Evolutionary conservation across 2,113 vertebrate species (phyloP).

Genomic region (Leucosticte australis): DNA sequence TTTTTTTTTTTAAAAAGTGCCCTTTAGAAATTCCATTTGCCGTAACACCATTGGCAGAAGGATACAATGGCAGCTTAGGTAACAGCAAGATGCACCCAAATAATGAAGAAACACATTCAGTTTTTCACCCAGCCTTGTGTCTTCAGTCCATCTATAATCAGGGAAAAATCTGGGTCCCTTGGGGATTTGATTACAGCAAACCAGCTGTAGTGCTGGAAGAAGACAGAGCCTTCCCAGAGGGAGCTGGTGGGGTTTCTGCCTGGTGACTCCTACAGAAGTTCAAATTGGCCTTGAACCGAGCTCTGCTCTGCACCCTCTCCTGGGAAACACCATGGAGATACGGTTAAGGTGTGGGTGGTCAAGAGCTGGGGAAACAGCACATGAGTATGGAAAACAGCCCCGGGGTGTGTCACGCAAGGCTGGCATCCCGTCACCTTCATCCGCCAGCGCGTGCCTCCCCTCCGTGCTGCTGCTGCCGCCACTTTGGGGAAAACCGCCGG

Average conservation of each 20-base stretch:
- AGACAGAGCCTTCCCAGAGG: background rate
- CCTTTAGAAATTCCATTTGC: background rate
- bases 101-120: background rate
- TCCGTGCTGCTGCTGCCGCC: background rate
- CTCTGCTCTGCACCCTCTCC: background rate
- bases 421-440: background rate
- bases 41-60: background rate
- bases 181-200: background rate
- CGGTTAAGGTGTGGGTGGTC: fast-evolving
- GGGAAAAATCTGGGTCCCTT: background rate
- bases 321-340: background rate
- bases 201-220: background rate
- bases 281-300: fast-evolving
- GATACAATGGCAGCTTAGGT: background rate
- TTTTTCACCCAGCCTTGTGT: background rate
- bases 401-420: too few species aligned
- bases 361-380: background rate
- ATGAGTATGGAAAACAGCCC: background rate
- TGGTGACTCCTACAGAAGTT: background rate
- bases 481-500: fast-evolving
- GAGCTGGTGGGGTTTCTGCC: background rate
- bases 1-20: background rate
- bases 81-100: background rate
- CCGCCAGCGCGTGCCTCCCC: fast-evolving
- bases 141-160: background rate